phyloP scores from a whole-genome alignment of 2,888 invertebrate species.

The Mesoligia furuncula region DNA sequence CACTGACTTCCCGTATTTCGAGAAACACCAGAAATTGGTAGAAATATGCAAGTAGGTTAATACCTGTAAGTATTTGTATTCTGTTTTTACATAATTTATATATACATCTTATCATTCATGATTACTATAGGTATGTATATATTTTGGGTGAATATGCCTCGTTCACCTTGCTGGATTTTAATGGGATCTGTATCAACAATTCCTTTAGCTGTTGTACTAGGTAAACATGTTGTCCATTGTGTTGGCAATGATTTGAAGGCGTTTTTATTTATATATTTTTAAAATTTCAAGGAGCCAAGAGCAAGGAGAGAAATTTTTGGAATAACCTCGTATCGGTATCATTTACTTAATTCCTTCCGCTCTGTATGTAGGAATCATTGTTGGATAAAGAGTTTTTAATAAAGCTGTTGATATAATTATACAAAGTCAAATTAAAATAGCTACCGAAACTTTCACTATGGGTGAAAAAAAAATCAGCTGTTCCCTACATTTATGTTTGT shows the following conservation, averaged over 20 bases:
- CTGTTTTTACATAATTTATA: not conserved
- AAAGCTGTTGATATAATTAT: not conserved
- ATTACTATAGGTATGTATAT: not conserved
- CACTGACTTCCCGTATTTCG: not conserved
- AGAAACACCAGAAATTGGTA: not conserved
- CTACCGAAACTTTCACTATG: not conserved
- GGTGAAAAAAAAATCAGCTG: too few species aligned
- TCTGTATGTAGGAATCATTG: too few species aligned
- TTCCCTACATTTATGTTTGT: too few species aligned
- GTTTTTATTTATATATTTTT: not conserved
- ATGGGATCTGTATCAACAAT: not conserved
- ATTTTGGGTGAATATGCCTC: not conserved
- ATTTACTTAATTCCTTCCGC: not conserved
- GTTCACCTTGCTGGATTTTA: not conserved
- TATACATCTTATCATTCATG: not conserved
- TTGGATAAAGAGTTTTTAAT: not conserved
- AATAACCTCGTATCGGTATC: not conserved
- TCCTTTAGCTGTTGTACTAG: not conserved
- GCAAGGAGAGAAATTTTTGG: too few species aligned
- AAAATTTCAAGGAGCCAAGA: not conserved
- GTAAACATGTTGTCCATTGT: not conserved
- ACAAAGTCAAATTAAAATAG: not conserved
- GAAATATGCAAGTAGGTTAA: not conserved
- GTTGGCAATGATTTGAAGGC: not conserved
- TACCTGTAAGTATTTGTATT: not conserved